Evolutionary conservation across 2,113 vertebrate genomes (phyloP).

Genomic region (Paramormyrops kingsleyae): DNA sequence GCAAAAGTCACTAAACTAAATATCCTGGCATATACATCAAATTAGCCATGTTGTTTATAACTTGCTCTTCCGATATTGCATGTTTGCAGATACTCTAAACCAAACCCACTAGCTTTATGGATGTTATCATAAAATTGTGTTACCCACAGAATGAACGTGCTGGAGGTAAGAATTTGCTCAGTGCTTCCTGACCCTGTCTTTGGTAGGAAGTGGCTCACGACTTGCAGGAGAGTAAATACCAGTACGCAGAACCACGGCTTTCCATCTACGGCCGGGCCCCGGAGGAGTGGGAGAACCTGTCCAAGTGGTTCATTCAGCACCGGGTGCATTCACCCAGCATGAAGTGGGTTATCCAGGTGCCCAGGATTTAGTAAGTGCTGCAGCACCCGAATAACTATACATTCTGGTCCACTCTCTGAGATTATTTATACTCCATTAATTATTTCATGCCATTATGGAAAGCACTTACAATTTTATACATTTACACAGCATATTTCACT

Average conservation of each 20-base stretch:
- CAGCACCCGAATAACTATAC: neutral
- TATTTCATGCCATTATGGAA: neutral
- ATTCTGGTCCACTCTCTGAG: neutral
- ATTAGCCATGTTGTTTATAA: conserved; percentile 17
- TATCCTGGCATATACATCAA: neutral
- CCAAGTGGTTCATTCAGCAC: conserved; percentile 92
- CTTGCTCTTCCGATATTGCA: neutral
- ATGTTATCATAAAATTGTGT: neutral
- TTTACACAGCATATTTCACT: neutral
- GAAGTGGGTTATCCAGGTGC: conserved; percentile 96
- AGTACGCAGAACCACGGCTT: conserved; percentile 86
- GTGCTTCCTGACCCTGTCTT: neutral
- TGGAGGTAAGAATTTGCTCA: neutral
- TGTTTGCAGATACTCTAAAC: neutral
- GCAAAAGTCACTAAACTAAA: neutral
- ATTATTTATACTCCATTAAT: neutral
- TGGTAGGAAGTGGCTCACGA: conserved; percentile 82
- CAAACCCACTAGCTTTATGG: neutral
- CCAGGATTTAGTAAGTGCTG: conserved; percentile 89
- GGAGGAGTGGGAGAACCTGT: conserved; percentile 77
- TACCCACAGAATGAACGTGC: neutral
- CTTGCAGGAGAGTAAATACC: conserved; percentile 93
- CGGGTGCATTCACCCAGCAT: conserved; percentile 89
- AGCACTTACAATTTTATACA: neutral
- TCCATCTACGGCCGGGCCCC: conserved; percentile 89